Evolutionary conservation across 2,888 invertebrate genomes (phyloP), one percentile per base, ranked within the genome.

Genomic region (Periphyllus acericola): DNA sequence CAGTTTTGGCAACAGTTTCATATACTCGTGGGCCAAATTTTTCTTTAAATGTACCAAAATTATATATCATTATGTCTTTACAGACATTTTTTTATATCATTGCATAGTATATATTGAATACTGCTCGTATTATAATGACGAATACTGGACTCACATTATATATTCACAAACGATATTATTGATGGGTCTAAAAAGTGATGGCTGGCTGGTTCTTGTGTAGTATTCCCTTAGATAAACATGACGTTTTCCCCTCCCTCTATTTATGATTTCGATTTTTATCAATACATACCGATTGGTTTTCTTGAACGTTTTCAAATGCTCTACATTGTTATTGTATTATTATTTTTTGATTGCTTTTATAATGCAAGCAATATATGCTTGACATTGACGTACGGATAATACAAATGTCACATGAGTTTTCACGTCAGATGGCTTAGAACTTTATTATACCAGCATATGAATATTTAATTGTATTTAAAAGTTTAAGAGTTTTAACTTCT

Each of bases 241-340:
- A 78, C 32, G 14, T 32, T 78, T 40, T 32, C 21, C 32, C 32
- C 52, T 32, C 8, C 1, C 21, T 46, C 21, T 17, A 32, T 78
- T 78, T 52, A 52, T 52, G 19, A 52, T 21, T 52, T 78, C 21
- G 78, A 78, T 78, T 78, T 76, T 4, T 52, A 78, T 78, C 32
- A 32, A 46, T n/a, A 25, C 11, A 46, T 52, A 78, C 52, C 32
- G 52, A 78, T 78, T 52, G 52, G 78, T 52, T 78, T 52, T 78
- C 78, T 46, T n/a, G 78, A 32, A 21, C 46, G 19, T 46, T 76
- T 76, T 8, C 8, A 76, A 76, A 19, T 52, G 52, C 32, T 29
- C 6, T 76, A 25, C 9, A 32, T 46, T 52, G n/a, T n/a, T n/a
- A n/a, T 66, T 52, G n/a, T 32, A 52, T 46, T 52, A 60, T n/a